Evolutionary conservation across 1,140 invertebrate species (phyloP).

Genomic region (Procambarus clarkii): DNA sequence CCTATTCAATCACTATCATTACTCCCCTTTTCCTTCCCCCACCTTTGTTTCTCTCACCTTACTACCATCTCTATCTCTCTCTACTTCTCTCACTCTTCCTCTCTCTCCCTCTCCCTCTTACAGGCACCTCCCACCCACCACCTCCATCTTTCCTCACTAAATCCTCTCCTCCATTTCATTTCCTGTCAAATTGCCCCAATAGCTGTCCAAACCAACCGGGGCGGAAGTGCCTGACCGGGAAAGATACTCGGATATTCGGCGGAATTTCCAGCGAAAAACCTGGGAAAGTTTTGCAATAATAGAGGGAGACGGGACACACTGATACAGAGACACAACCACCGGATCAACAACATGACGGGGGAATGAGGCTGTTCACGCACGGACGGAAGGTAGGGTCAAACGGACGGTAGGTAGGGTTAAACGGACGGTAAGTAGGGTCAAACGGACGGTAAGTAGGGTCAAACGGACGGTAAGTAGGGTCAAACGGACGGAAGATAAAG

Average conservation of each 20-base stretch:
- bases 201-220: slow-evolving; percentile 1
- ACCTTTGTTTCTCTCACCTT: background rate
- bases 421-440: no score
- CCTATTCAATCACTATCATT: no score
- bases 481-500: no score
- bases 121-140: background rate
- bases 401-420: no score
- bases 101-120: background rate
- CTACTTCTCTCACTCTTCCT: background rate
- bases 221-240: background rate
- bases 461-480: no score
- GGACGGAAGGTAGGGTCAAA: no score
- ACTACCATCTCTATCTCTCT: background rate
- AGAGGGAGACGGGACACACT: background rate
- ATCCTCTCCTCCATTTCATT: slow-evolving; percentile 19
- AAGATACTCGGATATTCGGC: background rate
- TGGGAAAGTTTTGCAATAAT: background rate
- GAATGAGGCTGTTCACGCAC: no score
- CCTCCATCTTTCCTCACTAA: background rate
- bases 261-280: background rate
- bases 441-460: no score
- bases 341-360: no score
- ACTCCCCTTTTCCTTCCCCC: background rate
- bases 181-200: slow-evolving; percentile 14
- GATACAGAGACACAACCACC: no score